Evolutionary conservation across 2,113 vertebrate species (phyloP).

Genomic region (Zosterops hypoxanthus): DNA sequence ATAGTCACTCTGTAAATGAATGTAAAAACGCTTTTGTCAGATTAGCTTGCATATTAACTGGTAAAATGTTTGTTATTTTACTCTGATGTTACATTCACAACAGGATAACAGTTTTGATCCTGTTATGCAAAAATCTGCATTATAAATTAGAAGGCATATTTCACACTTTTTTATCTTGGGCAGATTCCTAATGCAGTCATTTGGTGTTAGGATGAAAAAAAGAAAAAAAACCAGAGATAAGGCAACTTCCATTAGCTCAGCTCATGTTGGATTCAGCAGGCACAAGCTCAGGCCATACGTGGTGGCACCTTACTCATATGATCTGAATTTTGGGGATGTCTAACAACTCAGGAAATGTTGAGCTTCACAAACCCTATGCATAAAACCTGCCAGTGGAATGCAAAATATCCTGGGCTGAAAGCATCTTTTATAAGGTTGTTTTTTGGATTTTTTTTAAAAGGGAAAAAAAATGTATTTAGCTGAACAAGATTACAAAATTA

Average conservation of each 20-base stretch:
- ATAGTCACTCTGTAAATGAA: constrained; percentile 36
- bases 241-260: background rate
- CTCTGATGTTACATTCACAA: constrained; percentile 46
- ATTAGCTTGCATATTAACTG: constrained; percentile 39
- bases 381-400: background rate
- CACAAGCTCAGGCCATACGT: background rate
- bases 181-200: constrained; percentile 28
- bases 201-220: constrained; percentile 33
- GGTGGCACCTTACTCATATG: background rate
- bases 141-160: constrained; percentile 54
- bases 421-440: background rate
- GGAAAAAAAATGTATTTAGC: background rate
- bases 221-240: constrained; percentile 29
- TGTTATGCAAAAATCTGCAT: constrained; percentile 68
- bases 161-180: constrained; percentile 52
- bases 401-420: background rate
- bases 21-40: constrained; percentile 45
- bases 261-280: background rate
- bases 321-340: background rate
- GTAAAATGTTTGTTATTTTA: constrained; percentile 56
- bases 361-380: background rate
- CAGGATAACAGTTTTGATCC: constrained; percentile 64
- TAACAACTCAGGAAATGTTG: background rate
- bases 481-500: background rate
- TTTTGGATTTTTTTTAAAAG: background rate